Conservation (phyloP, 2,888 invertebrate species). For the Margaritifera margaritifera region DNA sequence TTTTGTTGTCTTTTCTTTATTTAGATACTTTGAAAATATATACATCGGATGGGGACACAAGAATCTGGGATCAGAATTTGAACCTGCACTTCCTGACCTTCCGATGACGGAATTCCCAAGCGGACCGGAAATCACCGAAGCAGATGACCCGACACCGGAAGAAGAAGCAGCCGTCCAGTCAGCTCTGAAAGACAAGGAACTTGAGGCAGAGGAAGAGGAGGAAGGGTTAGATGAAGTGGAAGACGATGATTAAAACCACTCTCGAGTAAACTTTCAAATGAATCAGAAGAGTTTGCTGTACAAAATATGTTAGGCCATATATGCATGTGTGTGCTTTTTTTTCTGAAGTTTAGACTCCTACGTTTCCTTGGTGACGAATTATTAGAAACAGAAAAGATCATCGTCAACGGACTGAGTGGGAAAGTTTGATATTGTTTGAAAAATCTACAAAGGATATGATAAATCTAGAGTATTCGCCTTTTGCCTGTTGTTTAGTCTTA, state of each 20-base stretch:
- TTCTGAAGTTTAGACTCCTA: too few relatives aligned
- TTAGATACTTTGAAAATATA: conserved; percentile 53
- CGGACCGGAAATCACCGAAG: conserved; percentile 57
- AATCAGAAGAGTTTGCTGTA: too few relatives aligned
- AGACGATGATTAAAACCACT: conserved; percentile 12
- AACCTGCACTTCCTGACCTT: conserved; percentile 42
- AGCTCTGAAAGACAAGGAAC: conserved; percentile 45
- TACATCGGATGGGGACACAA: conserved; percentile 58
- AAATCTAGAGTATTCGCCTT: too few relatives aligned
- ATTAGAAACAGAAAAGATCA: too few relatives aligned
- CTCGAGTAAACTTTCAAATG: too few relatives aligned
- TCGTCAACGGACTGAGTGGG: too few relatives aligned
- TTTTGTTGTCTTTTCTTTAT: conserved; percentile 74
- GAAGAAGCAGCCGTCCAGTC: conserved; percentile 55
- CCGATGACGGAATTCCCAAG: conserved; percentile 53
- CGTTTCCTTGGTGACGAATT: too few relatives aligned
- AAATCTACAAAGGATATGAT: too few relatives aligned
- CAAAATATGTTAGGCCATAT: too few relatives aligned
- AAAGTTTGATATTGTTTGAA: too few relatives aligned
- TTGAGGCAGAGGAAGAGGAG: conserved; percentile 40
- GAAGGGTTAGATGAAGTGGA: conserved; percentile 35
- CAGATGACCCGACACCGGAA: conserved; percentile 58
- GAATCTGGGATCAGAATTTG: conserved; percentile 41
- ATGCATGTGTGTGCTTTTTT: too few relatives aligned
- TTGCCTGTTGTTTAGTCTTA: too few relatives aligned